Base-by-base conservation (phyloP, 2,888 invertebrate species). In the Agriopis leucophaearia region DNA sequence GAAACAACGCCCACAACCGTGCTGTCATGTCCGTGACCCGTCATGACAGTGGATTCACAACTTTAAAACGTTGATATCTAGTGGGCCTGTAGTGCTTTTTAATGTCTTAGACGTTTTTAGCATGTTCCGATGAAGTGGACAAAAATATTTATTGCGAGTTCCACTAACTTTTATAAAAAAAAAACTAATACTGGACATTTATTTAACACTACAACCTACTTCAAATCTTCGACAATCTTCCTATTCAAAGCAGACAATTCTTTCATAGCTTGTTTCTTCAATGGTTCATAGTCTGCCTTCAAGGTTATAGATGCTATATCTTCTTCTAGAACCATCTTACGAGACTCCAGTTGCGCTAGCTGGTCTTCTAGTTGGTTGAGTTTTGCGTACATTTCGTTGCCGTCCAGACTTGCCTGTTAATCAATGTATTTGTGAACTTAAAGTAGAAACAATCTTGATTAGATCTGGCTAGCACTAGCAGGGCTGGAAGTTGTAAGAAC, bases 301-400 rank as follows among this genome's bases (percentile, higher is more conserved):
- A 95, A 91, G 42, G 95, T 95, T 74, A 96, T 96, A 6, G 95
- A 94, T 0, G 95, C 94, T 50, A 97, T 95, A 79, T 96, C 96
- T 78, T 96, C 96, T 81, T 95, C 94, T 75, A 96, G 89, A 10
- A 95, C 94, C 67, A 95, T 95, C 83, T 96, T 97, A 74, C 95
- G 95, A 72, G 95, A 95, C 77, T 96, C 96, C 44, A 96, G 86
- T 66, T 95, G 95, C 12, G 96, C 95, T 77, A 97, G 89, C 81
- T 96, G 96, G 62, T 95, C 95, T 84, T 97, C 97, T 73, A 97
- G 83, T 55, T 92, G 95, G 73, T 94, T 95, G n/a, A 97, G 89
- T 85, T 96, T 96, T 1, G 93, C 85, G 78, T 96, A 95, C 82
- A 96, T 96, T 85, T 97, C 97, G 82, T 97, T 97, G 42, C 96